Conservation (phyloP, 2,797 vertebrate species). For the Xiphorhynchus erythropygius region DNA sequence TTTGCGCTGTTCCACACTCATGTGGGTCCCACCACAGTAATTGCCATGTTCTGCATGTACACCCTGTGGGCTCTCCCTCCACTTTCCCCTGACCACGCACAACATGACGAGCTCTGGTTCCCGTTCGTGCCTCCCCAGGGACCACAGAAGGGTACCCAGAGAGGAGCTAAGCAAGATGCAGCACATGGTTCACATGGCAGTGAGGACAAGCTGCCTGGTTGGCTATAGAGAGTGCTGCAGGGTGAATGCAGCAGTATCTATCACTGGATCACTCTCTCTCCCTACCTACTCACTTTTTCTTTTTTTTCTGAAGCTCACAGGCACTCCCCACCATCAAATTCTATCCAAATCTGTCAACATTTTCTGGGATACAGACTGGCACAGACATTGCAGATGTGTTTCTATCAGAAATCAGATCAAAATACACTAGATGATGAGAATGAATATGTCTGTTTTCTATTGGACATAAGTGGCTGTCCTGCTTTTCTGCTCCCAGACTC, state of each 20-base stretch:
- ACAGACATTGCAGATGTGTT: background rate
- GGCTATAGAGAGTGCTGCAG: background rate
- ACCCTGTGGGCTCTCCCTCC: background rate
- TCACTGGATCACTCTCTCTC: background rate
- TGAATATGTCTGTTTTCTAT: background rate
- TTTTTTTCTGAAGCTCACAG: background rate
- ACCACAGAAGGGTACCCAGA: background rate
- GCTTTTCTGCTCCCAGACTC: background rate
- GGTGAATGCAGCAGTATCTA: background rate
- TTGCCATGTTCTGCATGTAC: background rate
- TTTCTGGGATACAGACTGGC: background rate
- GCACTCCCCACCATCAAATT: background rate
- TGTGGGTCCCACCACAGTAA: background rate
- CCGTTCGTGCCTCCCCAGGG: background rate
- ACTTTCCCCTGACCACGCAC: background rate
- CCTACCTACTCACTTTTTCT: background rate
- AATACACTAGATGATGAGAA: background rate
- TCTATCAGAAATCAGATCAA: background rate
- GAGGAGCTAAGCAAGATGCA: background rate
- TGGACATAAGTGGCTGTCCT: background rate
- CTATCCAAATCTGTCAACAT: background rate
- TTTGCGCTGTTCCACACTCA: background rate
- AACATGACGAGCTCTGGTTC: background rate
- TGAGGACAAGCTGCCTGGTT: background rate
- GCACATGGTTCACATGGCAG: background rate